Base-by-base conservation (phyloP, 2,113 vertebrate genomes). In the Callopanchax toddi region DNA sequence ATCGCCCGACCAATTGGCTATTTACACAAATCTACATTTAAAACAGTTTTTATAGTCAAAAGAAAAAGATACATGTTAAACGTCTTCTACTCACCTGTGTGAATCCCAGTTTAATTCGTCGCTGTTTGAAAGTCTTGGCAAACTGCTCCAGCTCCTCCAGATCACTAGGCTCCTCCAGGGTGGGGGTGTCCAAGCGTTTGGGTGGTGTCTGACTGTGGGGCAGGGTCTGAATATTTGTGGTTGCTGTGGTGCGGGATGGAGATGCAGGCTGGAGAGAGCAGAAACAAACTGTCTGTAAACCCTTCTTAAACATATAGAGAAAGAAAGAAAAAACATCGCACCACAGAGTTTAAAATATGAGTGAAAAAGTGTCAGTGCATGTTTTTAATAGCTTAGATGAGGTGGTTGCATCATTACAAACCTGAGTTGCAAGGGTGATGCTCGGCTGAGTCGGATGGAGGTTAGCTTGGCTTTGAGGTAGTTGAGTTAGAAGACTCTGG, bases 391-490 rank as follows among this genome's bases (percentile, higher is more conserved):
- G 37, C 40, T 70, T 56, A 32, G 22, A 61, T 55, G 29, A 40
- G n/a, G 2, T 36, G n/a, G 20, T 50, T 52, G 48, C 23, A 21
- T 66, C 16, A 26, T 62, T 37, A 78, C 86, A 54, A 39, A 99
- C 97, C 96, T 99, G 96, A 88, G 96, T 94, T 87, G 95, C 91
- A 89, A 99, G 96, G 87, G 95, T 95, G 91, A 98, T 96, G 94
- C 95, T 97, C 92, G 95, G 95, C 93, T 97, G 97, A 90, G 94
- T 94, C 89, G 96, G 95, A 90, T 98, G 97, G 94, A 98, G 97
- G 96, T 96, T 99, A 94, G 96, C 94, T 99, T 99, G 97, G 95
- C 95, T 99, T 96, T 97, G 97, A 99, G 97, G 97, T 99, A 99
- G 97, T 96, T 98, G 97, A 85, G 94, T 96, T 95, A 98, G 88